These are phyloP conservation scores for Semibalanus balanoides DNA, from an alignment of 1,140 invertebrate genomes.

Conservation along the genomic window DNA sequence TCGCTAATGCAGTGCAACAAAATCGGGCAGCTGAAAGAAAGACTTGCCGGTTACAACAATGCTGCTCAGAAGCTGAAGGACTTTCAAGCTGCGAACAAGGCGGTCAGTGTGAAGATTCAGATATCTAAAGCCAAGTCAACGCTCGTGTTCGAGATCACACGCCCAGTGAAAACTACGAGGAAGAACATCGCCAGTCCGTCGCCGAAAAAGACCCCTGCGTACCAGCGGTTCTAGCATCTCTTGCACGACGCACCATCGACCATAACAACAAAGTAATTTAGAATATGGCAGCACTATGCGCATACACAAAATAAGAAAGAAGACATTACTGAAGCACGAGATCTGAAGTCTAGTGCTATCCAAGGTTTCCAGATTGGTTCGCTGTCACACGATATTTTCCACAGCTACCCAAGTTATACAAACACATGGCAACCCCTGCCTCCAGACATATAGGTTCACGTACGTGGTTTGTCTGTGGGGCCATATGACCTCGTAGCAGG, in stretches of 20 bases:
- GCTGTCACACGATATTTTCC: too few relatives aligned
- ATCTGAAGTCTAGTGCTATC: too few relatives aligned
- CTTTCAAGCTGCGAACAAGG: background rate
- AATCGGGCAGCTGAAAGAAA: background rate
- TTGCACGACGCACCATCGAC: constrained; percentile 40
- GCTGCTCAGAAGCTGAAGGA: background rate
- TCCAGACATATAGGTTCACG: too few relatives aligned
- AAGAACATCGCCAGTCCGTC: constrained; percentile 34
- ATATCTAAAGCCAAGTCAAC: background rate
- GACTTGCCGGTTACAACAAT: background rate
- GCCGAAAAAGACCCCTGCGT: constrained; percentile 29
- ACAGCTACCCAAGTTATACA: too few relatives aligned
- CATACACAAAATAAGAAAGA: too few relatives aligned
- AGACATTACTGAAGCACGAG: too few relatives aligned
- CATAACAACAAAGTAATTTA: too few relatives aligned
- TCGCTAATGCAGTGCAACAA: background rate
- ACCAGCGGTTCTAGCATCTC: constrained; percentile 41
- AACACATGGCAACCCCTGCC: too few relatives aligned
- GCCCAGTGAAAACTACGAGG: constrained; percentile 39
- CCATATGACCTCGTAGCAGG: too few relatives aligned
- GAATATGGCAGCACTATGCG: too few relatives aligned
- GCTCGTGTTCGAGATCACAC: constrained; percentile 26
- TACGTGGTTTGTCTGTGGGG: too few relatives aligned
- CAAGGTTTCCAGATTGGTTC: too few relatives aligned
- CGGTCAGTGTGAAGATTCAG: background rate